Evolutionary conservation across 2,888 invertebrate species (phyloP), one percentile per base, ranked within the genome.

Genomic region (Operophtera brumata): DNA sequence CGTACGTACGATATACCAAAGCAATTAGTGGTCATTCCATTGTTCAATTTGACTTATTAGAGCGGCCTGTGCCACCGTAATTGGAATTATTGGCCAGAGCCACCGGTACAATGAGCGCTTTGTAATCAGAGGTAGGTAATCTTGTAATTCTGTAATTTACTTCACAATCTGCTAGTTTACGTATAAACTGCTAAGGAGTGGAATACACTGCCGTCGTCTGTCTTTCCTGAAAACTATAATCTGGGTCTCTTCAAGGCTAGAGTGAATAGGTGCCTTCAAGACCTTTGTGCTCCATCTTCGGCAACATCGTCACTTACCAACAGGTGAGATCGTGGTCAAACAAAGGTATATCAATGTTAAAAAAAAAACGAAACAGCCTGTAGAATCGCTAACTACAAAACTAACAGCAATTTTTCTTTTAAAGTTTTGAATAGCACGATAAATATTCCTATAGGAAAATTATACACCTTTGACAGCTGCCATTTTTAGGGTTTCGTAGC

Each of bases 41-140:
- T 83, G 84, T 82, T 79, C 84, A 82, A 82, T 84, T 82, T 83
- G 82, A 84, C 83, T 82, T 83, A 84, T 84, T 84, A 84, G 82
- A 73, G 70, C 67, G 67, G 70, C 47, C 67, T 63, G 64, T 71
- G 76, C 69, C 70, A 62, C 65, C 57, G 69, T 84, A 83, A 84
- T 84, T 82, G 82, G 80, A 75, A 78, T 84, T 83, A 83, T 81
- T 77, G 82, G 78, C 65, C 59, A 44, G 63, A 58, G 61, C 47
- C 47, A 57, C 46, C 46, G 40, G 57, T 20, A 67, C 70, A 68
- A 68, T 66, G 53, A 49, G 45, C 59, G 70, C 62, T 65, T 64
- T 70, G 68, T 71, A 73, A 71, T 69, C 69, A 57, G 57, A 55
- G 57, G 53, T 52, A 45, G 49, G 51, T 72, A 66, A 70, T 72